Evolutionary conservation across 1,140 invertebrate species (phyloP).

Genomic region (Drosophila pachea): DNA sequence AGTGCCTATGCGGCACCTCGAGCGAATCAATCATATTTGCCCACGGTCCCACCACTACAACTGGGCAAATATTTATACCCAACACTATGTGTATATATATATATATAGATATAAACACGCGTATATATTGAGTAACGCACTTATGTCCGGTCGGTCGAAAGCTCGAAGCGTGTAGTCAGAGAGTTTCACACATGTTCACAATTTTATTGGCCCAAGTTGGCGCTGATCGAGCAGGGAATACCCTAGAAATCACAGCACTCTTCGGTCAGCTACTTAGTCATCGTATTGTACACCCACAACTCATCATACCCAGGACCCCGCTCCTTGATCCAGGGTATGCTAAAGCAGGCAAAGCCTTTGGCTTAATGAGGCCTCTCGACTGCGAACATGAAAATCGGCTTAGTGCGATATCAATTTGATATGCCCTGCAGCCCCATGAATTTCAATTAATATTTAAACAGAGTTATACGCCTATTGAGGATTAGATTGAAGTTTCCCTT

Average conservation of each 20-base stretch:
- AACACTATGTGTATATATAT: background rate
- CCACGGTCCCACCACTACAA: conserved; percentile 7
- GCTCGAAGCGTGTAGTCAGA: conserved; percentile 21
- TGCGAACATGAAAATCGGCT: conserved; percentile 4
- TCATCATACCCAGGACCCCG: background rate
- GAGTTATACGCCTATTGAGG: no score
- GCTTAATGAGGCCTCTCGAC: conserved; percentile 48
- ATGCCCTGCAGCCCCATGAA: background rate
- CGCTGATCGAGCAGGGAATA: background rate
- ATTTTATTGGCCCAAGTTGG: background rate
- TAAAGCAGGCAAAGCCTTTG: background rate
- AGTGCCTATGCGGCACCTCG: conserved; percentile 20
- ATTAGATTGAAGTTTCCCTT: no score
- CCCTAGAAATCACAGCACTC: background rate
- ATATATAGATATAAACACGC: background rate
- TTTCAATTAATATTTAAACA: no score
- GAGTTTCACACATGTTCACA: conserved; percentile 31
- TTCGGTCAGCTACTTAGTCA: no score
- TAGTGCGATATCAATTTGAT: conserved; percentile 1
- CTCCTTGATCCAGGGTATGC: background rate
- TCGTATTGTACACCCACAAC: no score
- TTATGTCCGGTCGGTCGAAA: conserved; percentile 15
- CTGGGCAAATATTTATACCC: conserved; percentile 9
- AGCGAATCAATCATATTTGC: conserved; percentile 63
- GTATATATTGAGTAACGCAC: conserved; percentile 2